phyloP scores from a whole-genome alignment of 2,888 invertebrate genomes.

The Eugnorisma glareosa region DNA sequence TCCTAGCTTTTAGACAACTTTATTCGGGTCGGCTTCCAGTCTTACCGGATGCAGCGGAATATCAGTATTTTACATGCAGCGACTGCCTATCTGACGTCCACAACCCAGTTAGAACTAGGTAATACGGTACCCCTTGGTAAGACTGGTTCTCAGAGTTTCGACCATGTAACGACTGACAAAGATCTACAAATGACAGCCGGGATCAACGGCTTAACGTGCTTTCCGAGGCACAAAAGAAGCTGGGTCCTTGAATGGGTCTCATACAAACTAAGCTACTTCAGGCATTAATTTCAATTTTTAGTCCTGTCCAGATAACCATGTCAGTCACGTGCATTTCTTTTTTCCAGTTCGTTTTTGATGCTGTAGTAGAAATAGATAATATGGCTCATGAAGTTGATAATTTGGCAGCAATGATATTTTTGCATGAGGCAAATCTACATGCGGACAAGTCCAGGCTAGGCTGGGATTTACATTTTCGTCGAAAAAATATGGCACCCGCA shows the following conservation, averaged over 20 bases:
- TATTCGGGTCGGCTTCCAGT: too few species aligned
- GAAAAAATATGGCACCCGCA: slow-evolving; percentile 4
- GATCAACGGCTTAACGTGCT: too few species aligned
- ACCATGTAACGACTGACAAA: too few species aligned
- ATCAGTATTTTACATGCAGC: too few species aligned
- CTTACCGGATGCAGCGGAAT: too few species aligned
- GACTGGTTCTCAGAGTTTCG: too few species aligned
- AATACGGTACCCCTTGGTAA: too few species aligned
- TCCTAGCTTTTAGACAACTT: too few species aligned
- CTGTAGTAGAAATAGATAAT: slow-evolving; percentile 22
- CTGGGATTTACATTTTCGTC: slow-evolving; percentile 35
- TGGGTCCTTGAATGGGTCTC: neutral
- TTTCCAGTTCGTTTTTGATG: slow-evolving; percentile 21
- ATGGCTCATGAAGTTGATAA: slow-evolving; percentile 40
- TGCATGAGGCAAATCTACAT: slow-evolving; percentile 8
- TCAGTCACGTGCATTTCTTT: neutral
- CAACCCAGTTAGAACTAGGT: too few species aligned
- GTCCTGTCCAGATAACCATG: neutral
- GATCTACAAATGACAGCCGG: too few species aligned
- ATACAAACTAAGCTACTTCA: neutral
- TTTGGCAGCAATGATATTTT: slow-evolving; percentile 26
- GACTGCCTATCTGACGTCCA: too few species aligned
- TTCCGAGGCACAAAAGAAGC: too few species aligned
- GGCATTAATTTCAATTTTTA: neutral
- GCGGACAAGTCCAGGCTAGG: neutral